Base-by-base conservation (phyloP, 2,797 vertebrate genomes). In the Naso thynnoides region DNA sequence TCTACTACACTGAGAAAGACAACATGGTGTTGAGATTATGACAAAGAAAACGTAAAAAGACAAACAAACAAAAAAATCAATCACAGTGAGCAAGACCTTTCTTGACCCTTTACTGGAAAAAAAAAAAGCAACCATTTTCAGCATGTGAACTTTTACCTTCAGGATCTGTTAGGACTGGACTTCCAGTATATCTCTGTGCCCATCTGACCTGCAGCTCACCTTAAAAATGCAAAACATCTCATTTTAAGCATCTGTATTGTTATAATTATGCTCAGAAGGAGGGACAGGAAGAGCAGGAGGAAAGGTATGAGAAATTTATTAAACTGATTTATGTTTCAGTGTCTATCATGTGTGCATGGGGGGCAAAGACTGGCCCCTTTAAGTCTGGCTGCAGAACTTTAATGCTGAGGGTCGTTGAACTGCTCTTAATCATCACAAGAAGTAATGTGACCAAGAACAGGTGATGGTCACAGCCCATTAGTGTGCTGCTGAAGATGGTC, bases 261-360 rank as follows among this genome's bases (percentile, higher is more conserved):
- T 38, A 78, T 76, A 57, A 71, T 68, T n/a, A 18, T 67, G 47
- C 9, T 41, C 7, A n/a, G 31, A 38, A 2, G 23, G 39, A 38
- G 33, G 10, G 11, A 27, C n/a, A 50, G 11, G 33, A 48, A 11
- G 33, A 61, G 11, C 26, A 8, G 10, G 18, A 39, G 19, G 24
- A 50, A 18, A 26, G 19, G 5, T 50, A 41, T 39, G 27, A 61
- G 29, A 56, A 47, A 53, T 4, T 42, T 68, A 27, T 83, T 47
- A 58, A 36, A 5, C 33, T 73, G 81, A 88, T 90, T 82, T 83
- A 84, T 64, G 67, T 57, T 62, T 70, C 13, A 47, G 48, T 57
- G 57, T 62, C 62, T 54, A 26, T 49, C 16, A 48, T 56, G 24
- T 74, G 48, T 26, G 13, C 60, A 64, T 3, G 8, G 41, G n/a